Base-by-base conservation (phyloP, 2,888 invertebrate species). In the Cybosia mesomella region DNA sequence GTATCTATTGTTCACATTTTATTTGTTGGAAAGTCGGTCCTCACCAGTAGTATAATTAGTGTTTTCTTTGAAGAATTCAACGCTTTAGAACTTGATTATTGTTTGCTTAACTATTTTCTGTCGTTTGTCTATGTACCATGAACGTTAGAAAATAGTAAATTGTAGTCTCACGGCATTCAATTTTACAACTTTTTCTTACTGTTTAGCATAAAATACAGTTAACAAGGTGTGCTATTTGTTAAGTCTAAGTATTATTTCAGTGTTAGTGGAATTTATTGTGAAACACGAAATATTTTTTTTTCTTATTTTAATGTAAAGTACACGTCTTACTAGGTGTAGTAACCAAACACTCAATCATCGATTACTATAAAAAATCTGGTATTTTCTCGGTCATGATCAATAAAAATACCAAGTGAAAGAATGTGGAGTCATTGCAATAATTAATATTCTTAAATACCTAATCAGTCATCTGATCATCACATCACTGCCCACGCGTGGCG, bases 381-480 rank as follows among this genome's bases (percentile, higher is more conserved):
- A 77, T 75, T 75, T 67, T 76, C 71, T 77, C 64, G 74, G 71
- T 74, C 76, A 79, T 82, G 80, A 78, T 77, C 75, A 82, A 86
- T 88, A 87, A 88, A 88, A 86, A 90, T 88, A 85, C 86, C 85
- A 82, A 75, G 74, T 65, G 69, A 68, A 79, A 81, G 87, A 87
- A 86, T 86, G 87, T 84, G 82, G 85, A 83, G 85, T 87, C 86
- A 86, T 86, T 88, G 89, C 87, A 86, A 91, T 91, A 89, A 92
- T 93, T 91, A 90, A 89, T 90, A 91, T 91, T 91, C 85, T 91
- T 91, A 92, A 92, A 92, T 89, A 89, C 87, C 87, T 92, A 93
- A 93, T 93, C 93, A 92, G 92, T 93, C 93, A 93, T 90, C 82
- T 87, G 89, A 88, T 90, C 91, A 92, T 92, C 91, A 87, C 84